Conservation (phyloP, 2,113 vertebrate genomes). For the Myotis lucifugus region DNA sequence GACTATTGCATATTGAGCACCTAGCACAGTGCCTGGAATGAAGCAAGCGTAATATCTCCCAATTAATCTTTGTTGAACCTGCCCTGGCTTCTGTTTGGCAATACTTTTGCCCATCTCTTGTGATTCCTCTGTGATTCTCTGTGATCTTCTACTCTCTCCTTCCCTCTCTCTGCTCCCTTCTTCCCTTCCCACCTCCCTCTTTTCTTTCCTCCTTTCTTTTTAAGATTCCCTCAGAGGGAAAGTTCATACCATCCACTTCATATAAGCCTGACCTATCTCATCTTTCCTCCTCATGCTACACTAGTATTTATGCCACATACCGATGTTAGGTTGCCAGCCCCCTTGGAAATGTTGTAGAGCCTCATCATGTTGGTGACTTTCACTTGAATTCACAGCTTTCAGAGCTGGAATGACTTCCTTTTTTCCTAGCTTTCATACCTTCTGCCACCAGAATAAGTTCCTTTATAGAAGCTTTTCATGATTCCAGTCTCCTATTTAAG, state of each 20-base stretch:
- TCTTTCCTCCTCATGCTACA: not conserved
- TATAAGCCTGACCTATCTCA: not conserved
- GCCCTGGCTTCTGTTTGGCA: not conserved
- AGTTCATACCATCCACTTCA: not conserved
- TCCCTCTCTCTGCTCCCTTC: not conserved
- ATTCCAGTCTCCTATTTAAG: not conserved
- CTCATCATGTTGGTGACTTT: not conserved
- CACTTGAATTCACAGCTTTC: not conserved
- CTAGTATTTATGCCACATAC: not conserved
- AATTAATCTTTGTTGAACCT: not conserved
- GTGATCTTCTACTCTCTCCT: not conserved
- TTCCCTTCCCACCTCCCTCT: not conserved
- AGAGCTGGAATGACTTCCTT: not conserved
- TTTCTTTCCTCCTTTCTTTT: not conserved
- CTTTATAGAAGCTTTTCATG: not conserved
- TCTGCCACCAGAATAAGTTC: not conserved
- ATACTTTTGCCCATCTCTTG: not conserved
- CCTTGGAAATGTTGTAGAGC: not conserved
- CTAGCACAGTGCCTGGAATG: not conserved
- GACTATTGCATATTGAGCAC: rapidly evolving
- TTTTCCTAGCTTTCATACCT: not conserved
- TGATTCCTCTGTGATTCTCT: not conserved
- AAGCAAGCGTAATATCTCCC: not conserved
- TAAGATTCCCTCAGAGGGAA: not conserved
- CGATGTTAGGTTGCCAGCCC: not conserved